Base-by-base conservation (phyloP, 2,797 vertebrate genomes). In the Catharus ustulatus region DNA sequence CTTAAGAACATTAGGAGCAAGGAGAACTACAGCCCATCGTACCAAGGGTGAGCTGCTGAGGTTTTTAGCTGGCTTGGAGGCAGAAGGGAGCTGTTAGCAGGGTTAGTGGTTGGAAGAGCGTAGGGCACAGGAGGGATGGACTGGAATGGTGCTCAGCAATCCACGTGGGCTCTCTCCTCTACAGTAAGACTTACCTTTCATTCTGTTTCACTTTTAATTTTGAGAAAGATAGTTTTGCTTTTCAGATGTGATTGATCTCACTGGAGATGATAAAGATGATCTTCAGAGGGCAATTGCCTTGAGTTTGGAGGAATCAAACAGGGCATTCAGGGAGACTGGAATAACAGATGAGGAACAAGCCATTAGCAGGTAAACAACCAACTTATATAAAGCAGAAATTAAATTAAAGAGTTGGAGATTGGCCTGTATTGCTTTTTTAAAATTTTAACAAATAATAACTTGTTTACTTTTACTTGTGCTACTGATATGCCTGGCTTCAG, bases 181-280 rank as follows among this genome's bases (percentile, higher is more conserved):
- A 73, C 85, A 96, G 61, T 94, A 91, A 90, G 72, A 94, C 69
- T 97, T 96, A 73, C 40, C 46, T 97, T 97, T 96, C 69, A 61
- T 96, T 97, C 94, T 97, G 92, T 97, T 98, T 97, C 93, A 94
- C 84, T 93, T 97, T 97, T 95, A 94, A 97, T 98, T 97, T 97
- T 98, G 97, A 98, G 96, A 96, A 96, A 97, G 93, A 95, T 95
- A 96, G 90, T 97, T 98, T 98, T 98, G 92, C 96, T 91, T 97
- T 98, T 96, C 98, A 99, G 99, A 99, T 98, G 99, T 99, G 94
- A 99, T 99, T 94, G 99, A 99, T 98, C 98, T 99, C 97, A 99
- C 99, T 83, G 99, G 99, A 84, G 99, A 99, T 95, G 99, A 99
- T 98, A 99, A 99, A 98, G 99, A 99, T 98, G 99, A 99, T 98